Conservation (phyloP, 2,888 invertebrate species). For the Diarsia rubi region DNA sequence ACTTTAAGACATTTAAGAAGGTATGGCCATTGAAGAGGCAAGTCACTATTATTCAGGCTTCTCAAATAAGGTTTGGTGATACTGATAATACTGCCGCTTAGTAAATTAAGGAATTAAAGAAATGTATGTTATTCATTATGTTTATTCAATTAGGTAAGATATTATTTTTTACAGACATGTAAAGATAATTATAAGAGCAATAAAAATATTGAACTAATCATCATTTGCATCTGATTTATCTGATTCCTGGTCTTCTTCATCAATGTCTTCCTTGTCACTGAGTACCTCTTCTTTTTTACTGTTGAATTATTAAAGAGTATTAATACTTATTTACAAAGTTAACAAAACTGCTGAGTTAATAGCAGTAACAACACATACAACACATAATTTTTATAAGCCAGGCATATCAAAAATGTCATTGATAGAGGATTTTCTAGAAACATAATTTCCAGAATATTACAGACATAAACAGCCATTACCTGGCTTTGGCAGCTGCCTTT, state of each 20-base stretch:
- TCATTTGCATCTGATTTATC: slow-evolving; percentile 49
- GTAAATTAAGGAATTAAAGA: slow-evolving; percentile 15
- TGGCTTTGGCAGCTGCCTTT: slow-evolving; percentile 47
- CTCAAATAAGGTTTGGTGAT: slow-evolving; percentile 67
- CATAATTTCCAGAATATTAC: no score
- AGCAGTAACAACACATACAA: background rate
- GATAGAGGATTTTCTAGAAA: background rate
- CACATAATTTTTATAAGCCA: background rate
- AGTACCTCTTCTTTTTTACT: slow-evolving; percentile 57
- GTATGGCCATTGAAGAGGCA: slow-evolving; percentile 86
- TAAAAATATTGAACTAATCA: slow-evolving; percentile 56
- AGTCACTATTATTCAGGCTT: slow-evolving; percentile 75
- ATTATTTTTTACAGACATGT: slow-evolving; percentile 61
- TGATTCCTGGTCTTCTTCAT: slow-evolving; percentile 47
- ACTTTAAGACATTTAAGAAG: slow-evolving; percentile 88
- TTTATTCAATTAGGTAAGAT: slow-evolving; percentile 57
- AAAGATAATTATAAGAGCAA: slow-evolving; percentile 49
- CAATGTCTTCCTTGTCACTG: slow-evolving; percentile 19
- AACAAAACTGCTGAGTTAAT: background rate
- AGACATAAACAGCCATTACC: slow-evolving; percentile 35
- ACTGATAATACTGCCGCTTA: slow-evolving; percentile 51
- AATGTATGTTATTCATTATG: slow-evolving; percentile 32
- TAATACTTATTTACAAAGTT: background rate
- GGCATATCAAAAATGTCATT: background rate
- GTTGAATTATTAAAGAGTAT: slow-evolving; percentile 45